Evolutionary conservation across 30 jellyfish, hydroid and myxozoan species (phyloP).

Genomic region (Calvadosia cruxmelitensis): DNA sequence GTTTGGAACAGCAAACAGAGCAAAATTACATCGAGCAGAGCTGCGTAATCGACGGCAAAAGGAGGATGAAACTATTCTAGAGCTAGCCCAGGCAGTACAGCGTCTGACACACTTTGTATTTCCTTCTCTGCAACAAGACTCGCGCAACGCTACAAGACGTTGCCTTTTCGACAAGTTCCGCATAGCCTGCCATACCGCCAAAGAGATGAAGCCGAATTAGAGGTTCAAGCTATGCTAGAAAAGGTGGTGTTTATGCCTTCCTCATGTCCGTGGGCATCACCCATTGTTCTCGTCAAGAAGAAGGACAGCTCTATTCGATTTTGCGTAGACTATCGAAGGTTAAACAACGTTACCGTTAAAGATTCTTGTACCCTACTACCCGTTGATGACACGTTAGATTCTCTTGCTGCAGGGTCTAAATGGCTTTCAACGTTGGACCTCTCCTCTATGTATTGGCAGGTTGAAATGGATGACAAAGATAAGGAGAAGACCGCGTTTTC

Average conservation of each 20-base stretch:
- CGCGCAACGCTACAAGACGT: background rate
- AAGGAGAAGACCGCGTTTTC: no score
- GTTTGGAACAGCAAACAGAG: no score
- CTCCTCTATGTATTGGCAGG: constrained; percentile 36
- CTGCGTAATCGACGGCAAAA: no score
- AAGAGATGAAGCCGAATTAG: constrained; percentile 9
- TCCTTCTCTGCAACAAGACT: no score
- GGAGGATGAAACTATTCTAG: no score
- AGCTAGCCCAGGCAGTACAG: no score
- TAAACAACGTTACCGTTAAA: constrained; percentile 20
- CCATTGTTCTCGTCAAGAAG: constrained; percentile 38
- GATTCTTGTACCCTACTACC: constrained; percentile 45
- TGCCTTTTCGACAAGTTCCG: background rate
- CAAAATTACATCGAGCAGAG: no score
- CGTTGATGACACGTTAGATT: constrained; percentile 26
- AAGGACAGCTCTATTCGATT: constrained; percentile 35
- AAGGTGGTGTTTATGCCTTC: constrained; percentile 33
- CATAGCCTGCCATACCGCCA: background rate
- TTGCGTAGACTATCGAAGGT: constrained; percentile 33
- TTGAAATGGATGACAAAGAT: constrained; percentile 21
- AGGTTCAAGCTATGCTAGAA: constrained; percentile 21
- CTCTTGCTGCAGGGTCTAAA: constrained; percentile 16
- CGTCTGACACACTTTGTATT: no score
- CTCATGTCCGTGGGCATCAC: constrained; percentile 33
- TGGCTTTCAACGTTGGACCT: constrained; percentile 25